Base-by-base conservation (phyloP, 2,113 vertebrate genomes). In the Pseudolaguvia tuberculata region DNA sequence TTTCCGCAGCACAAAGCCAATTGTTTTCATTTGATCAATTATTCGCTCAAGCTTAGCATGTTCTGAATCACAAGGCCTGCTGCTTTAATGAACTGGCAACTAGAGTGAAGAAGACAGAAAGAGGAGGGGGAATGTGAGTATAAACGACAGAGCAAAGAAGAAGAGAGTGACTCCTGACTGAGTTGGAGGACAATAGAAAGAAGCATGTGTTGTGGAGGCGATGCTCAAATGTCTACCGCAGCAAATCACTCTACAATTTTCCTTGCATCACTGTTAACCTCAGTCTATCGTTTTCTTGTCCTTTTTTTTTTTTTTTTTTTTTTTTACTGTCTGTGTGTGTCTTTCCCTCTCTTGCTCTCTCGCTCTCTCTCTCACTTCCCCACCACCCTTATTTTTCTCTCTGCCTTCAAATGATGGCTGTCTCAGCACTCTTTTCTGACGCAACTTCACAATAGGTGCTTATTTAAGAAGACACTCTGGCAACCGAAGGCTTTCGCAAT, bases 11-110 rank as follows among this genome's bases (percentile, higher is more conserved):
- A 86, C 80, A 89, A 90, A 90, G 89, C 88, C 84, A 87, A 87
- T 84, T 78, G 84, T 88, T 81, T 76, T 81, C 87, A 89, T 89
- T 84, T 80, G 77, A 90, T 91, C 89, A 90, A 89, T 91, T 87
- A 86, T 84, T 83, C 83, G 80, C 82, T 88, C 83, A 80, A 78
- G 87, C 87, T 84, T 72, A 80, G 79, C 84, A 76, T 81, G 76
- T 78, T 79, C 80, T 83, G 71, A 75, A 56, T 31, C 35, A 63
- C 73, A 69, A 61, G 82, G 70, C 80, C 80, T 68, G 83, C 75
- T 71, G 85, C 66, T 85, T 84, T 77, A 81, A 79, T 84, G 70
- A 77, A 82, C 70, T 59, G 72, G 68, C 39, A 52, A 25, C 17
- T 31, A 67, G 35, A 55, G 17, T 71, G 50, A 70, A 51, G 27